Evolutionary conservation across 2,888 invertebrate species (phyloP), one percentile per base, ranked within the genome.

Genomic region (Drosophila infuscata): DNA sequence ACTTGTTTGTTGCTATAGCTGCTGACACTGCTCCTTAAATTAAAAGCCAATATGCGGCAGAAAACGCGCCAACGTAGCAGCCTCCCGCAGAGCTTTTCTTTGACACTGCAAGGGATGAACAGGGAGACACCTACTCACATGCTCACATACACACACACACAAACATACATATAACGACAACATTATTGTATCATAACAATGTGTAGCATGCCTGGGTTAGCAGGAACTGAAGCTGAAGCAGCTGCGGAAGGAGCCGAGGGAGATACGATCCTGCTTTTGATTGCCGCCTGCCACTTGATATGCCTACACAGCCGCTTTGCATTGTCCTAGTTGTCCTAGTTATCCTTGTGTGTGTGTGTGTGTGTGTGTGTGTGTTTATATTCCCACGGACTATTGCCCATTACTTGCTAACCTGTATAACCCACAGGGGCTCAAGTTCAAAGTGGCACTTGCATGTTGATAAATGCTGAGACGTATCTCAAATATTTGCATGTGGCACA

Each of bases 1-100:
- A n/a, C n/a, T n/a, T n/a, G n/a, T n/a, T 54, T 58, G 64, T 79
- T 60, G 66, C 51, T 12, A 36, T 57, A 68, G 83, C 79, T 83
- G 84, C 88, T 84, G 84, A 88, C 88, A 76, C 71, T 69, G 88
- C 81, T 83, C 74, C 70, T 84, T 60, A 84, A 88, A 84, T 84
- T 88, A 88, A 84, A 84, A 86, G 84, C 84, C 88, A 86, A 86
- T 84, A 84, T 88, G 89, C 70, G 81, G 71, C 75, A 83, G 73
- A 75, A 79, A 88, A 81, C 83, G 70, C 75, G 79, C 79, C 61
- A 83, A 86, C 84, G 86, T 69, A 68, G 86, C 81, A 85, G 60
- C 43, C 71, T 70, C 52, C 67, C 64, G 60, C 68, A 53, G 62
- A 70, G 70, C 76, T 53, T 61, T 71, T 61, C 54, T 52, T 46